These are phyloP conservation scores for Sus cebifrons DNA, from an alignment of 2,797 vertebrate species.

Conservation along the genomic window DNA sequence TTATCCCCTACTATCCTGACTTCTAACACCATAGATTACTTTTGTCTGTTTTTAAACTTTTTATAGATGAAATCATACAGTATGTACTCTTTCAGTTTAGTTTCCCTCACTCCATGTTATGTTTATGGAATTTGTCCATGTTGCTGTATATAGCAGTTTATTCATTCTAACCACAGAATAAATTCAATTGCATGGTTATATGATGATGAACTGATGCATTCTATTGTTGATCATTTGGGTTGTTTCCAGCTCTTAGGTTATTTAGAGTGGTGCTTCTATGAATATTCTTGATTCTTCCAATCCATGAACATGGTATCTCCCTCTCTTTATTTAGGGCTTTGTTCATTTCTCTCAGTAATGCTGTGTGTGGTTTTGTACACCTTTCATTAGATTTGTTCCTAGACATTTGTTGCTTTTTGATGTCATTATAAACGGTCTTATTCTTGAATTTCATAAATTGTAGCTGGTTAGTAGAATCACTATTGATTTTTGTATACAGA, in stretches of 20 bases:
- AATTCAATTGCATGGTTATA: neutral
- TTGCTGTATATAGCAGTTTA: neutral
- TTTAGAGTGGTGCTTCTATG: neutral
- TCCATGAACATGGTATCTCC: neutral
- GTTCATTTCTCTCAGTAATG: neutral
- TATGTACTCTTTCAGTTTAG: neutral
- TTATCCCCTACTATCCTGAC: neutral
- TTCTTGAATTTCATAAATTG: conserved; percentile 2
- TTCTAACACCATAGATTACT: neutral
- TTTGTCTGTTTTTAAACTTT: neutral
- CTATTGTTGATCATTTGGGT: neutral
- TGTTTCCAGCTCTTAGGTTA: conserved; percentile 27
- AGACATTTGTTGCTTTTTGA: conserved; percentile 10
- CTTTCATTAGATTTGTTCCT: conserved; percentile 33
- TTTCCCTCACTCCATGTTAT: neutral
- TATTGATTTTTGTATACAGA: neutral
- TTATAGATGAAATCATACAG: neutral
- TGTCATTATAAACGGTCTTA: neutral
- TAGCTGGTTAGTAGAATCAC: neutral
- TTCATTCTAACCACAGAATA: neutral
- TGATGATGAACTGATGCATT: neutral
- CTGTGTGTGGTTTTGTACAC: neutral
- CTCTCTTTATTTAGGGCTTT: neutral
- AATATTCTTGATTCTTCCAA: neutral
- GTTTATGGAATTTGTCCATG: neutral